Conservation (phyloP, 2,113 vertebrate species). For the Mellivora capensis region DNA sequence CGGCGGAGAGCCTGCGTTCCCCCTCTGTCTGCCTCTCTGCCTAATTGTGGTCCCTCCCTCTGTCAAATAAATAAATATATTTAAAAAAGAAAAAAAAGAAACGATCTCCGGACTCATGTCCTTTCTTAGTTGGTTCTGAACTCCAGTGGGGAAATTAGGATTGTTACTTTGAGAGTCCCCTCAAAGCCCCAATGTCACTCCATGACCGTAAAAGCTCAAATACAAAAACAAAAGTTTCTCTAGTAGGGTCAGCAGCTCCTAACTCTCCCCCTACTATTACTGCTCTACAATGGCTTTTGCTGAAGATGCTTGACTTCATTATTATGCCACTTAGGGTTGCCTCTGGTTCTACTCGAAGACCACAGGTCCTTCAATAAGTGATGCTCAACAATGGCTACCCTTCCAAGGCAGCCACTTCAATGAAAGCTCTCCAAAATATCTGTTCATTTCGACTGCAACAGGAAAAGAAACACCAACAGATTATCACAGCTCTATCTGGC, state of each 20-base stretch:
- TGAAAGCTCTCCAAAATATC: background rate
- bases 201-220: background rate
- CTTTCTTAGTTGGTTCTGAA: background rate
- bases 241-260: background rate
- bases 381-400: background rate
- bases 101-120: background rate
- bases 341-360: background rate
- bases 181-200: background rate
- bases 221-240: background rate
- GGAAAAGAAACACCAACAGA: slow-evolving; percentile 15
- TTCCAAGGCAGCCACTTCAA: slow-evolving; percentile 6
- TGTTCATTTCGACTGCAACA: slow-evolving; percentile 44
- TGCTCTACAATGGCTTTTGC: background rate
- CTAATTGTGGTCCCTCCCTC: too few relatives aligned
- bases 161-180: background rate
- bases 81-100: too few relatives aligned
- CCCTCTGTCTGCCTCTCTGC: too few relatives aligned
- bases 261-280: background rate
- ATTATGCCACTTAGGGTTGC: background rate
- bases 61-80: too few relatives aligned
- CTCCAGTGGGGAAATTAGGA: background rate
- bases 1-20: too few relatives aligned
- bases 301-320: background rate
- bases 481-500: background rate
- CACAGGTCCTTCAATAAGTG: background rate